phyloP scores from a whole-genome alignment of 2,888 invertebrate genomes.

The Rhodophaea formosa region DNA sequence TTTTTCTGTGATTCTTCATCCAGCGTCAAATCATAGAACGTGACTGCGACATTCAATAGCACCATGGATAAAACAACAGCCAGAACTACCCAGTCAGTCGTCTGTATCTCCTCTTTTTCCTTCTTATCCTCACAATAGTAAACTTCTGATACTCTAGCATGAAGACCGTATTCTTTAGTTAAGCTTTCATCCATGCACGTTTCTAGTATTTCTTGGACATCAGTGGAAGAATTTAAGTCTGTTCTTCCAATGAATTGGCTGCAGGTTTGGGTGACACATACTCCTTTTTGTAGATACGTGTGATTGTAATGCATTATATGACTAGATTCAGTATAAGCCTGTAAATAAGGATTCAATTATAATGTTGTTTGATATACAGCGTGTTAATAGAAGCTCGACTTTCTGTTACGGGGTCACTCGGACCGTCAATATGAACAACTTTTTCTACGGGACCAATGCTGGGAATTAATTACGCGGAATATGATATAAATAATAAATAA shows the following conservation, averaged over 20 bases:
- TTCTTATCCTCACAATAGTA: conserved; percentile 27
- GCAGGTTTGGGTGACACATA: conserved; percentile 37
- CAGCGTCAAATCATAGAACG: neutral
- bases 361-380: neutral
- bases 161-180: conserved; percentile 30
- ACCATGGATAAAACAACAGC: neutral
- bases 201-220: conserved; percentile 49
- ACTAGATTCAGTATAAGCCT: conserved; percentile 36
- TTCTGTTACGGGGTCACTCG: no score
- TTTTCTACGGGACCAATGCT: no score
- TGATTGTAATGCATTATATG: conserved; percentile 39
- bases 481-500: no score
- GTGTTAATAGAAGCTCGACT: no score
- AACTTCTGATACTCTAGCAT: conserved; percentile 28
- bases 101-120: neutral
- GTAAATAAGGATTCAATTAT: neutral
- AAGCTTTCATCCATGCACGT: conserved; percentile 57
- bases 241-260: conserved; percentile 28
- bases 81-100: neutral
- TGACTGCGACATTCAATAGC: neutral
- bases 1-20: neutral
- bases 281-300: conserved; percentile 35
- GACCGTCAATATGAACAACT: no score
- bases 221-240: conserved; percentile 33
- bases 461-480: no score